phyloP scores from a whole-genome alignment of 2,888 invertebrate species.

The Rhogogaster chlorosoma region DNA sequence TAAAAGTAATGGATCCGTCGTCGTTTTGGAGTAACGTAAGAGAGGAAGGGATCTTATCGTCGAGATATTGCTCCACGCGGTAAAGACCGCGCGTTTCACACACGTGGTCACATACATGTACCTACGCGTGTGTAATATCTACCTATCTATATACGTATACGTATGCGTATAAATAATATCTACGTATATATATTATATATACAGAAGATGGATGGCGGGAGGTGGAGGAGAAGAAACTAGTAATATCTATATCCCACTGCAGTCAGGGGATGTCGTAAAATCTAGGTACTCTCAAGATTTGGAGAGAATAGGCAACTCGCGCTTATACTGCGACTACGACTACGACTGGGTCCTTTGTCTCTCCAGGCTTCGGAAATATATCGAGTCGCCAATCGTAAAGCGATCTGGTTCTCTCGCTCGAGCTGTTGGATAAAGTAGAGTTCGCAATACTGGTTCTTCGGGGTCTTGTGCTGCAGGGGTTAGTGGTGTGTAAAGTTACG shows the following conservation, averaged over 20 bases:
- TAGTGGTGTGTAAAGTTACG: conserved; percentile 36
- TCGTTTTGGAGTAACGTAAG: conserved; percentile 24
- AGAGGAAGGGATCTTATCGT: conserved; percentile 38
- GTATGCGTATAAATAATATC: too few relatives aligned
- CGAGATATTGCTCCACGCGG: not conserved
- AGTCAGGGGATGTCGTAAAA: conserved; percentile 15
- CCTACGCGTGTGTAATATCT: too few relatives aligned
- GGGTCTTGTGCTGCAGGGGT: not conserved
- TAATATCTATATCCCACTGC: not conserved
- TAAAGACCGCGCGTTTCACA: not conserved
- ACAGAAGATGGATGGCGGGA: not conserved
- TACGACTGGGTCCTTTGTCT: conserved; percentile 44
- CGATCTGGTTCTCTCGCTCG: conserved; percentile 20
- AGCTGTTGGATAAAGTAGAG: conserved; percentile 7
- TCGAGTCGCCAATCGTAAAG: conserved; percentile 38
- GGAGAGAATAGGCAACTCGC: conserved; percentile 33
- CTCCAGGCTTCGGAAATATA: not conserved
- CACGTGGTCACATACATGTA: not conserved
- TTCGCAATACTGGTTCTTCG: conserved; percentile 17
- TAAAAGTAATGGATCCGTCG: conserved; percentile 47
- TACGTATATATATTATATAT: not conserved
- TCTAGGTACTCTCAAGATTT: conserved; percentile 49
- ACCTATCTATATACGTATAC: not conserved
- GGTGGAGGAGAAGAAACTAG: not conserved
- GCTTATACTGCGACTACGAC: not conserved